phyloP scores from a whole-genome alignment of 2,797 vertebrate genomes.

The Saxicola maurus region DNA sequence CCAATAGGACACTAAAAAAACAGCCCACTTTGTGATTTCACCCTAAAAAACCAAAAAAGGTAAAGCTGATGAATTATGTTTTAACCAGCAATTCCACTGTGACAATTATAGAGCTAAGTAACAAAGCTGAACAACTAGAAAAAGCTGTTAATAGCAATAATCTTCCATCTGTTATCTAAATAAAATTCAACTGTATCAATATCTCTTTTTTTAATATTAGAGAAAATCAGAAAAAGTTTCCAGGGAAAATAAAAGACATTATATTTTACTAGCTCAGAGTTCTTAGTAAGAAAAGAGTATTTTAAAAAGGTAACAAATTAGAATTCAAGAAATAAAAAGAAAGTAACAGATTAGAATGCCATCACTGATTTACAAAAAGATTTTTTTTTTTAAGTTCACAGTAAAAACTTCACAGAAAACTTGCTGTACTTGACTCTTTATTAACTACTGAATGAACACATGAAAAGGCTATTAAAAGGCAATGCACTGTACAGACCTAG shows the following conservation, averaged over 20 bases:
- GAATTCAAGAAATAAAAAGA: not conserved
- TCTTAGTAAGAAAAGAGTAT: not conserved
- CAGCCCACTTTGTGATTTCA: slow-evolving; percentile 85
- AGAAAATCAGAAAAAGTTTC: not conserved
- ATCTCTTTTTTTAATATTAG: not conserved
- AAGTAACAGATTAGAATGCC: not conserved
- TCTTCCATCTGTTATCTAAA: not conserved
- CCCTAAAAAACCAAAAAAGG: slow-evolving; percentile 69
- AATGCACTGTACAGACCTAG: not conserved
- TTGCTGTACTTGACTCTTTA: not conserved
- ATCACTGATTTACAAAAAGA: not conserved
- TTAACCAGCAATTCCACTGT: not conserved
- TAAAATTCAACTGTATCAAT: not conserved
- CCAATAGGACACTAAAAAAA: slow-evolving; percentile 96
- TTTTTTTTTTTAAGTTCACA: not conserved
- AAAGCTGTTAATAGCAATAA: not conserved
- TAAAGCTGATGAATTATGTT: not conserved
- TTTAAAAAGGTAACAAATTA: not conserved
- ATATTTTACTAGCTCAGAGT: not conserved
- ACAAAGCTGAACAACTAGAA: not conserved
- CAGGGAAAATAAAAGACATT: not conserved
- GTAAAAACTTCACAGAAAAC: not conserved
- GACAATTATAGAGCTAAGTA: not conserved
- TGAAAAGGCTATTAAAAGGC: not conserved
- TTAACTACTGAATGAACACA: not conserved